Evolutionary conservation across 2,888 invertebrate genomes (phyloP), one percentile per base, ranked within the genome.

Genomic region (Noctua comes): DNA sequence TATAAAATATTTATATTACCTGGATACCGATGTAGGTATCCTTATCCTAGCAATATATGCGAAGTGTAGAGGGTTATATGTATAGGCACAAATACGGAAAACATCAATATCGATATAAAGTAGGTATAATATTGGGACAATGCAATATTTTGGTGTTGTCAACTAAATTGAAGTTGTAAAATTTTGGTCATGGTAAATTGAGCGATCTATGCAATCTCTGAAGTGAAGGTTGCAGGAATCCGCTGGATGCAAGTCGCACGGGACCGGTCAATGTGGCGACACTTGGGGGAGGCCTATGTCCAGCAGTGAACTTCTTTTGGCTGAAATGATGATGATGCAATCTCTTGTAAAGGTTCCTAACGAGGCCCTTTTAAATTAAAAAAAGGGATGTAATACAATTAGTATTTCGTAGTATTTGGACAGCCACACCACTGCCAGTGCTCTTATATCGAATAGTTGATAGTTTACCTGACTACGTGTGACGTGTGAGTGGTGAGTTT

Each of bases 391-490:
- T 78, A 82, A 73, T 51, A 10, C 13, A 27, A 73, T 68, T 87
- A 83, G 91, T 91, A 91, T 90, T 24, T 91, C 84, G 78, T 92
- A 90, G 88, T 89, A 89, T 89, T 83, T 68, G 86, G 88, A 90
- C 91, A 92, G 93, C 93, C 88, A 88, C 85, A 90, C 86, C 95
- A 95, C 95, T 95, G 95, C 95, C 95, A 94, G 91, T 93, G 92
- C 90, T 93, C 89, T 89, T 91, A 88, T 86, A 82, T 89, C 85
- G 79, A 72, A 86, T 90, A 89, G 82, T 74, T 77, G 62, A 77
- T 84, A 86, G 86, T 79, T 80, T 71, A 75, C 73, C 70, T 69
- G 24, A 82, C 68, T 62, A 40, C 0, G 11, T 62, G 57, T n/a
- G n/a, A 40, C 24, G 80, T 77, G 68, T 85, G 77, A 76, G 74